Conservation (phyloP, 2,888 invertebrate species). For the Drosophila prostipennis region DNA sequence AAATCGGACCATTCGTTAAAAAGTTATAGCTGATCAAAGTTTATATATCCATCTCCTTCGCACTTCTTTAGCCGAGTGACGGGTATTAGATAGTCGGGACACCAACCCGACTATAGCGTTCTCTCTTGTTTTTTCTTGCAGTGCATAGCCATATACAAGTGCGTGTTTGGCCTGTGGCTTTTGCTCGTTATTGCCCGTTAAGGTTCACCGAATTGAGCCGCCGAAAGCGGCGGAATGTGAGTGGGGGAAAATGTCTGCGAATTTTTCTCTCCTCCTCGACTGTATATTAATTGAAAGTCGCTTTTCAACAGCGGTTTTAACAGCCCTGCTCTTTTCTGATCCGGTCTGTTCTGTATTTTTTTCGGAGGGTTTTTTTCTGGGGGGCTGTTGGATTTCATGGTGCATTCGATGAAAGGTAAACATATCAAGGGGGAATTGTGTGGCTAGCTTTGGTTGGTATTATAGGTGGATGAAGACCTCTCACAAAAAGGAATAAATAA, state of each 20-base stretch:
- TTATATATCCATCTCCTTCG: too few relatives aligned
- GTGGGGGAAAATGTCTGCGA: slow-evolving; percentile 30
- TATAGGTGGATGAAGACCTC: slow-evolving; percentile 3
- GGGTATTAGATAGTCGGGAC: too few relatives aligned
- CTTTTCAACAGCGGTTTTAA: slow-evolving; percentile 43
- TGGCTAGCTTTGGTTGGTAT: slow-evolving; percentile 28
- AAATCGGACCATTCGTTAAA: too few relatives aligned
- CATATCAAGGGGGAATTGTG: slow-evolving; percentile 40
- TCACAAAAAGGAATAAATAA: slow-evolving; percentile 4
- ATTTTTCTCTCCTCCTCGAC: slow-evolving; percentile 30
- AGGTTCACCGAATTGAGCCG: slow-evolving; percentile 66
- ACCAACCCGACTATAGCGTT: too few relatives aligned
- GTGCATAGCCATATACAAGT: slow-evolving; percentile 17
- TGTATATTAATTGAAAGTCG: slow-evolving; percentile 62
- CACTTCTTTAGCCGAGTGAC: too few relatives aligned
- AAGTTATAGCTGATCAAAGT: too few relatives aligned
- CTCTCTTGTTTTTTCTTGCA: too few relatives aligned
- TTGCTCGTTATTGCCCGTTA: slow-evolving; percentile 72
- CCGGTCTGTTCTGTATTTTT: slow-evolving; percentile 8
- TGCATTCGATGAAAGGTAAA: slow-evolving; percentile 49
- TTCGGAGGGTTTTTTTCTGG: neutral
- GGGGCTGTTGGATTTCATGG: slow-evolving; percentile 25
- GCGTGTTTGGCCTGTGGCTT: slow-evolving; percentile 68
- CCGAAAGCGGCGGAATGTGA: slow-evolving; percentile 34
- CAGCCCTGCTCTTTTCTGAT: slow-evolving; percentile 31